Percentiles rank a stretch among this genome's conserved stretches.
These are phyloP conservation scores for Drymodes brunneopygia DNA, from an alignment of 2,113 vertebrate species.

Conservation along the genomic window DNA sequence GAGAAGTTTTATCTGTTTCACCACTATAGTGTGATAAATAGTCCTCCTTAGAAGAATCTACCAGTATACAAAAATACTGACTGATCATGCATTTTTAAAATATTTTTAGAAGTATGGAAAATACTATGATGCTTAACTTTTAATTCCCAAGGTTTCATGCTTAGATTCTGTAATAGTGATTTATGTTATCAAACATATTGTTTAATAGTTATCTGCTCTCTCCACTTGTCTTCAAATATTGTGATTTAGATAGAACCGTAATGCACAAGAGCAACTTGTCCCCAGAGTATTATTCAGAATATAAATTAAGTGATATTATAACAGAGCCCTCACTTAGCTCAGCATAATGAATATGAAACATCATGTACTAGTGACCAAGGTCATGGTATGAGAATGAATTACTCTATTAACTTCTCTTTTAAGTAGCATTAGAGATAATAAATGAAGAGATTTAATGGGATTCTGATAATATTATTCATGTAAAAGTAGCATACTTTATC, in stretches of 20 bases:
- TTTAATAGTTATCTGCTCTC: constrained; percentile 83
- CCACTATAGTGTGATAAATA: background rate
- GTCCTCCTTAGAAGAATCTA: background rate
- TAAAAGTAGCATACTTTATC: constrained; percentile 69
- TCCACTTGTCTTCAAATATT: constrained; percentile 87
- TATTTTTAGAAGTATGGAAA: background rate
- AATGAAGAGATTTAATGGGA: constrained; percentile 79
- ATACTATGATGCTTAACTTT: background rate
- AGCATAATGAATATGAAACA: constrained; percentile 93
- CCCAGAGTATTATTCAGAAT: constrained; percentile 89
- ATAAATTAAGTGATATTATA: constrained; percentile 98
- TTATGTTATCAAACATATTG: constrained; percentile 73
- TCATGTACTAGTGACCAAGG: constrained; percentile 90
- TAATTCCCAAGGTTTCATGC: background rate
- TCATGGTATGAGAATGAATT: constrained; percentile 90
- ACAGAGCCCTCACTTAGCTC: constrained; percentile 83
- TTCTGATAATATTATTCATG: constrained; percentile 78
- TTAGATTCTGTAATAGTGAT: constrained; percentile 72
- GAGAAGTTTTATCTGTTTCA: background rate
- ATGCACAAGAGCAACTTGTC: constrained; percentile 82
- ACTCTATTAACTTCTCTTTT: constrained; percentile 94
- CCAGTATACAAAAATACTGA: background rate
- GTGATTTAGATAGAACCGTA: constrained; percentile 85
- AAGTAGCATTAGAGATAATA: constrained; percentile 91
- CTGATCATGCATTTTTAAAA: background rate